Conservation (phyloP, 2,113 vertebrate species). For the Ctenomys sociabilis region DNA sequence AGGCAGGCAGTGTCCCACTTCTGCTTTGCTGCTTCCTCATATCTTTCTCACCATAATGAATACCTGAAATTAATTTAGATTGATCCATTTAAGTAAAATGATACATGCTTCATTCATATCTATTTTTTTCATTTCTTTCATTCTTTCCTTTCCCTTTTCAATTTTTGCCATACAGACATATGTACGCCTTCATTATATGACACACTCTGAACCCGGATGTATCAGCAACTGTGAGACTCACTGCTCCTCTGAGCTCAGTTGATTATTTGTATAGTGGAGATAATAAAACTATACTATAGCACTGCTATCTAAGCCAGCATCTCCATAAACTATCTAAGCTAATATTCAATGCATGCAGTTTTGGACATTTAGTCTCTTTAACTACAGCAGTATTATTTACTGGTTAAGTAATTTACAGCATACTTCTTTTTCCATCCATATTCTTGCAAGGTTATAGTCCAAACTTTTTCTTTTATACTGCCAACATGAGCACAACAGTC, state of each 20-base stretch:
- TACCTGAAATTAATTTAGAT: constrained; percentile 8
- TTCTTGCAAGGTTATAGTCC: background rate
- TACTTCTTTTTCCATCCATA: background rate
- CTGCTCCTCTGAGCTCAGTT: background rate
- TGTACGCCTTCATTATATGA: too few species aligned
- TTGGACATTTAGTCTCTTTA: background rate
- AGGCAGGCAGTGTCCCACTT: background rate
- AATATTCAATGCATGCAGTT: background rate
- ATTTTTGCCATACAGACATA: background rate
- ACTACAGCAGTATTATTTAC: background rate
- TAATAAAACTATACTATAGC: too few species aligned
- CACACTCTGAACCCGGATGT: background rate
- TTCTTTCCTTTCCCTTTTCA: background rate
- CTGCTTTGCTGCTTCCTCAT: background rate
- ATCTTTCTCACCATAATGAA: background rate
- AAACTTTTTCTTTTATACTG: background rate
- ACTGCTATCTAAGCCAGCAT: background rate
- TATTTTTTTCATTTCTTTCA: constrained; percentile 2
- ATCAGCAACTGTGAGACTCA: background rate
- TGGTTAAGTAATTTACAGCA: background rate
- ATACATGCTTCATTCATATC: background rate
- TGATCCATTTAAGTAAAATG: background rate
- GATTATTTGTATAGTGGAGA: background rate
- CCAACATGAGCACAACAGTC: background rate
- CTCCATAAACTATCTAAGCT: background rate